These are phyloP conservation scores for Pseudochaenichthys georgianus DNA, from an alignment of 2,797 vertebrate species.

Conservation along the genomic window DNA sequence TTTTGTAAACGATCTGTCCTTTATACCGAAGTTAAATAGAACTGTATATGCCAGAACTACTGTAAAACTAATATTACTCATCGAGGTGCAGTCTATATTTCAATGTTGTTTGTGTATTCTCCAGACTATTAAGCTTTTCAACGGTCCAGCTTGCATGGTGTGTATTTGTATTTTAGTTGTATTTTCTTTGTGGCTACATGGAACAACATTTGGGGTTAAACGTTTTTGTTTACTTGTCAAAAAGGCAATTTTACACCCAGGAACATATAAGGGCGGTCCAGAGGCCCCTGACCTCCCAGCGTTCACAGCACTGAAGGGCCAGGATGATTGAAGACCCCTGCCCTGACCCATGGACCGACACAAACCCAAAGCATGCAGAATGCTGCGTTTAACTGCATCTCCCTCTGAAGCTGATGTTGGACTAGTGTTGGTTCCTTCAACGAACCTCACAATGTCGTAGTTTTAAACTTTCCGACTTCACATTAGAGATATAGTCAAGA, in stretches of 20 bases:
- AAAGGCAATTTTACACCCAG: background rate
- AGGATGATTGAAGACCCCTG: conserved; percentile 29
- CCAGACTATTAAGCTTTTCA: background rate
- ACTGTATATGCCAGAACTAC: background rate
- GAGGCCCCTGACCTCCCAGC: background rate
- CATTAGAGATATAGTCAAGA: too few species aligned
- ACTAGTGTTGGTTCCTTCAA: conserved; percentile 3
- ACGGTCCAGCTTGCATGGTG: rapidly evolving
- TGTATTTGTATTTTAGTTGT: background rate
- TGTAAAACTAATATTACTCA: background rate
- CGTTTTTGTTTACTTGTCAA: background rate
- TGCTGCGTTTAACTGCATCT: background rate
- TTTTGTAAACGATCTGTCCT: background rate
- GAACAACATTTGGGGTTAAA: background rate
- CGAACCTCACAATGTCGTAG: background rate
- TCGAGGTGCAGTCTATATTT: background rate
- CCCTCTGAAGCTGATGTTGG: background rate
- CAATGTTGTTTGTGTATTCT: background rate
- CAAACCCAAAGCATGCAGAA: background rate
- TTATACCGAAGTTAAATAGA: too few species aligned
- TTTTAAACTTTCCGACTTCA: background rate
- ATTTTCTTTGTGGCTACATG: background rate
- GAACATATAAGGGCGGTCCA: background rate
- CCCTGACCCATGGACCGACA: conserved; percentile 14
- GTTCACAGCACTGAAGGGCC: conserved; percentile 4